These are phyloP conservation scores for Drosophila novamexicana DNA, from an alignment of 1,140 invertebrate genomes.

Conservation along the genomic window DNA sequence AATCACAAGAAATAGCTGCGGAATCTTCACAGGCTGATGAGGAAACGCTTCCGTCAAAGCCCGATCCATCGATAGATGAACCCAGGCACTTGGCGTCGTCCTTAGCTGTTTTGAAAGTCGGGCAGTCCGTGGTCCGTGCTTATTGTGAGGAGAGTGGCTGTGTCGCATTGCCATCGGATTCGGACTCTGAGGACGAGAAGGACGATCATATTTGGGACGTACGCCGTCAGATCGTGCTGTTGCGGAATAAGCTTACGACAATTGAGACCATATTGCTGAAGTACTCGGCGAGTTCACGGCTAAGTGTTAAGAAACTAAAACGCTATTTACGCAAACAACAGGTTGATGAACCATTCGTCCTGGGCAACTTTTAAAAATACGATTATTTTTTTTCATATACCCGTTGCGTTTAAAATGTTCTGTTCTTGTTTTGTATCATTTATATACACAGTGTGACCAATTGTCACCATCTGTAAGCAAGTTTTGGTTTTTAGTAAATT, in stretches of 20 bases:
- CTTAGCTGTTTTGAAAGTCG: too few species aligned
- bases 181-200: neutral
- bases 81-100: too few species aligned
- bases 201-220: conserved; percentile 2
- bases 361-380: neutral
- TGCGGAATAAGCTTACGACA: neutral
- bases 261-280: neutral
- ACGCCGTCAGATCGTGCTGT: neutral
- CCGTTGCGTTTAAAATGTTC: neutral
- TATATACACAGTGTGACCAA: too few species aligned
- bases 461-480: too few species aligned
- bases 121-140: too few species aligned
- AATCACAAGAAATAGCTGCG: too few species aligned
- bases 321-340: neutral
- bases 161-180: neutral
- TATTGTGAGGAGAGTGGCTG: too few species aligned
- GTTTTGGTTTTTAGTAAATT: too few species aligned
- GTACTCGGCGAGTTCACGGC: neutral
- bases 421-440: neutral
- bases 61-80: too few species aligned
- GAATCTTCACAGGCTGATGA: too few species aligned
- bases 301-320: neutral
- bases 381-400: neutral
- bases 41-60: too few species aligned
- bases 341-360: neutral